Base-by-base conservation (phyloP, 1,140 invertebrate species). In the Teleogryllus occipitalis region DNA sequence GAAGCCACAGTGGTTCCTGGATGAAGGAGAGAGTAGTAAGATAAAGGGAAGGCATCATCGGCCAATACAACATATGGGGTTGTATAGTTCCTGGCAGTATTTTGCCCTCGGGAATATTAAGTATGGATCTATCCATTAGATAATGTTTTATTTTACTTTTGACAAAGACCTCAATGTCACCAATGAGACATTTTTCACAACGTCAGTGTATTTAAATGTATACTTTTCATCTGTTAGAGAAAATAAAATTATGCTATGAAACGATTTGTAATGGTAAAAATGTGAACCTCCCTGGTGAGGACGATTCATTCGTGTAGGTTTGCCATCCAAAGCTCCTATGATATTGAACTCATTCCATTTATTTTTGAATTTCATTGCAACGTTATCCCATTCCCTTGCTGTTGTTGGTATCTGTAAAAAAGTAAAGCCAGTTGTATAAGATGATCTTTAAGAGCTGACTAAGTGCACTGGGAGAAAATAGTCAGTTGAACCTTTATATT, bases 251-350 rank as follows among this genome's bases (percentile, higher is more conserved):
- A 84, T 81, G 46, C 82, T 83, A 73, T 83, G 84, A 73, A 80
- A 84, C 5, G 80, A 65, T 75, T 86, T 87, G 49, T 85, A 83
- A 78, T 85, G 86, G 54, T 81, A 84, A 81, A 80, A 86, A 14
- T 78, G 49, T 8, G 82, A 80, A 39, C 85, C 84, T 74, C 81
- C 80, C 21, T 79, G 81, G 22, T 48, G 21, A 21, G 84, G 84
- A 2, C 74, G 77, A 21, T 81, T 73, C 72, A 85, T 84, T 47
- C 81, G 21, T n/a, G 86, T 76, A 77, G 87, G 84, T 73, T 85
- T 87, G 18, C 77, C 47, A 78, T 49, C 77, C 77, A 78, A 15
- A 14, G 77, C 77, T n/a, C 8, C 77, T 18, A 15, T 84, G 82
- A 79, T 86, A 77, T 83, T 80, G 7, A 82, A 85, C 77, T 85